These are phyloP conservation scores for Manis pentadactyla DNA, from an alignment of 2,797 vertebrate genomes.

Conservation along the genomic window DNA sequence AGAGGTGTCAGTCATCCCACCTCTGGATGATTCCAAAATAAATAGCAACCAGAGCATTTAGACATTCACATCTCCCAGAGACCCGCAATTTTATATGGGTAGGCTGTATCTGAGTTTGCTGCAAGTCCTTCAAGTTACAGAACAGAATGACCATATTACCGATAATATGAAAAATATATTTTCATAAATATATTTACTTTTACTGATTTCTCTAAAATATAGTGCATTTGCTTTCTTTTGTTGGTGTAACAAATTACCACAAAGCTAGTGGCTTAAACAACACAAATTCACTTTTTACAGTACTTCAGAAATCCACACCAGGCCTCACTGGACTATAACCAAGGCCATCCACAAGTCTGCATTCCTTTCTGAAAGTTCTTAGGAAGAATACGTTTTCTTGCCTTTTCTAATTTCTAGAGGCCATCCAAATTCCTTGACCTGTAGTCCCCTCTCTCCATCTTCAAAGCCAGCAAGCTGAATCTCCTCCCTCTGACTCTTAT, in stretches of 20 bases:
- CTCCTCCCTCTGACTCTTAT: background rate
- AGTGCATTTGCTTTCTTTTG: background rate
- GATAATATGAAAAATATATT: constrained; percentile 8
- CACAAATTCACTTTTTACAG: background rate
- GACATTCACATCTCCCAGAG: background rate
- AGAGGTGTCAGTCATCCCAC: background rate
- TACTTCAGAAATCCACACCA: background rate
- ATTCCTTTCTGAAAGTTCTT: background rate
- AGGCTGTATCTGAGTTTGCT: background rate
- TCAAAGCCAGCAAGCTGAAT: background rate
- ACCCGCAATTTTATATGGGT: background rate
- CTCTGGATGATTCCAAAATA: background rate
- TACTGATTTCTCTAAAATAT: background rate
- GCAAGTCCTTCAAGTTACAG: background rate
- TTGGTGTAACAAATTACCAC: constrained; percentile 33
- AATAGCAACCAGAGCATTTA: background rate
- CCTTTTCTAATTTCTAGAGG: constrained; percentile 36
- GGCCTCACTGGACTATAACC: background rate
- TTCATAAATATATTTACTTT: background rate
- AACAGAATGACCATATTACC: background rate
- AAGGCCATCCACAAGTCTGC: background rate
- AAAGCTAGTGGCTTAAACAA: constrained; percentile 9
- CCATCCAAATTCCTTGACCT: background rate
- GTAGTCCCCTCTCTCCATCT: background rate
- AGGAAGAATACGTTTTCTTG: background rate